Evolutionary conservation across 2,888 invertebrate genomes (phyloP).

Genomic region (Macroteleia sp.): DNA sequence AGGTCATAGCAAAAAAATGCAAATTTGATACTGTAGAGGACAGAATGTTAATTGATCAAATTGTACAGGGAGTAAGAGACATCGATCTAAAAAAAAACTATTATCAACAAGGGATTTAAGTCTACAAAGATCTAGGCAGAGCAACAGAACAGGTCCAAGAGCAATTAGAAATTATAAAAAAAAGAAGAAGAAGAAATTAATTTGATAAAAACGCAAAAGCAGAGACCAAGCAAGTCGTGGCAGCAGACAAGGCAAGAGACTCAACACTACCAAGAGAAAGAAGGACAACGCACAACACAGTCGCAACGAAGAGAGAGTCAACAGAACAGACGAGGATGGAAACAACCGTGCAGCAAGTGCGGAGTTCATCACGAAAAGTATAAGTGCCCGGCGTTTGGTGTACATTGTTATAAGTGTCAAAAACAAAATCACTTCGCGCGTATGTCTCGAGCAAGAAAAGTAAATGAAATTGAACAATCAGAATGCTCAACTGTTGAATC

Average conservation of each 20-base stretch:
- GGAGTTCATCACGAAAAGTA: conserved; percentile 18
- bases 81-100: conserved; percentile 60
- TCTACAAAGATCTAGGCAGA: conserved; percentile 51
- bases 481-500: neutral
- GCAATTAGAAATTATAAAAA: conserved; percentile 44
- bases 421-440: conserved; percentile 53
- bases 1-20: conserved; percentile 62
- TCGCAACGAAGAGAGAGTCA: neutral
- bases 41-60: conserved; percentile 65
- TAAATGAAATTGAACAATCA: conserved; percentile 9
- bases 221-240: neutral
- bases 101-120: conserved; percentile 60
- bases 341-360: conserved; percentile 32
- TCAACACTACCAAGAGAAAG: neutral
- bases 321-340: neutral
- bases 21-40: conserved; percentile 62
- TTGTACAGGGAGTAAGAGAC: conserved; percentile 62
- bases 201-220: neutral
- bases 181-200: neutral
- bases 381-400: conserved; percentile 53
- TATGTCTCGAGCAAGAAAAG: conserved; percentile 35
- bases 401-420: conserved; percentile 32
- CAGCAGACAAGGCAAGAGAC: neutral
- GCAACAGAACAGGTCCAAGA: conserved; percentile 59
- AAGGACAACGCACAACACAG: conserved; percentile 1